Conservation (phyloP, 2,797 vertebrate species). For the Crax fasciolata region DNA sequence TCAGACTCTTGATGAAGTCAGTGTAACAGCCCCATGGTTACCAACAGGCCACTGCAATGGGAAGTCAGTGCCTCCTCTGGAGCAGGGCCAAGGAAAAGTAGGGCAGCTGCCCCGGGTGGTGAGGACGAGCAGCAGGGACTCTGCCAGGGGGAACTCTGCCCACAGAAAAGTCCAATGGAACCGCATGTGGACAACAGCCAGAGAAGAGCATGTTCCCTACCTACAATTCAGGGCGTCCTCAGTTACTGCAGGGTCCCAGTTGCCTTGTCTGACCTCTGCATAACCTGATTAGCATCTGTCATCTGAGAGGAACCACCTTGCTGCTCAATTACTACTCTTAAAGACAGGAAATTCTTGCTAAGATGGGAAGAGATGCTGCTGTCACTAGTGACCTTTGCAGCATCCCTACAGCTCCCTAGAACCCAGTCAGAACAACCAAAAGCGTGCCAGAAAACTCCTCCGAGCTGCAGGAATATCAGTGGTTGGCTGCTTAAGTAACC, state of each 20-base stretch:
- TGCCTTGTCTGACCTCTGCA: not conserved
- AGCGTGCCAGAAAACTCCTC: not conserved
- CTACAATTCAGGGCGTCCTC: not conserved
- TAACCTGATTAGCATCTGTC: not conserved
- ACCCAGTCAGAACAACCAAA: not conserved
- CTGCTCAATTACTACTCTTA: not conserved
- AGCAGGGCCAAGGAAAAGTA: not conserved
- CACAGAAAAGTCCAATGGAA: not conserved
- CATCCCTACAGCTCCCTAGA: not conserved
- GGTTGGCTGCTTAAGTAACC: not conserved
- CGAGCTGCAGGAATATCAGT: not conserved
- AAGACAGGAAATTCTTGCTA: not conserved
- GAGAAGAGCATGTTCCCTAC: not conserved
- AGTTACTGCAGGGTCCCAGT: not conserved
- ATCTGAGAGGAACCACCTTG: not conserved
- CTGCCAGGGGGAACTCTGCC: accelerated
- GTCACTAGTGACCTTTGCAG: not conserved
- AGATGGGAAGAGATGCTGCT: not conserved
- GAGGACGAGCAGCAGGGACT: not conserved
- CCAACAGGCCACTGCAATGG: not conserved
- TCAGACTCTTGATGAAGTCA: not conserved
- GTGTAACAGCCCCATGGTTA: not conserved
- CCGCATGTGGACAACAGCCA: not conserved
- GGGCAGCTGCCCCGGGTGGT: not conserved
- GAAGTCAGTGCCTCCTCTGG: not conserved